phyloP scores from a whole-genome alignment of 2,113 vertebrate species.

The Ailuropoda melanoleuca region DNA sequence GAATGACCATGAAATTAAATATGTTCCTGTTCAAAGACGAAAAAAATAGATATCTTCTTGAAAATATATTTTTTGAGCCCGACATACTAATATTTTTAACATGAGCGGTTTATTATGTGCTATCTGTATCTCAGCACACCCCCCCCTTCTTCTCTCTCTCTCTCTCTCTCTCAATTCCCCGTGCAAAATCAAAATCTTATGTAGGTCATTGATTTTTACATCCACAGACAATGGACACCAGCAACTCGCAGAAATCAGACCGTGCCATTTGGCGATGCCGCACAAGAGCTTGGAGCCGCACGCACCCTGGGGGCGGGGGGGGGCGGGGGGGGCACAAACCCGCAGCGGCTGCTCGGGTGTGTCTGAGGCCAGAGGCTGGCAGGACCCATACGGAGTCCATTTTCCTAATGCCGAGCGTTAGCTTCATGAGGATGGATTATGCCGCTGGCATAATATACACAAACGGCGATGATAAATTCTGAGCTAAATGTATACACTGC shows the following conservation, averaged over 20 bases:
- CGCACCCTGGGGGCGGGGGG: rapidly evolving
- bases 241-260: conserved; percentile 57
- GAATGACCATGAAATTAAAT: conserved; percentile 85
- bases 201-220: conserved; percentile 76
- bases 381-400: conserved; percentile 49
- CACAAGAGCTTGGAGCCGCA: background rate
- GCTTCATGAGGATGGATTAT: conserved; percentile 61
- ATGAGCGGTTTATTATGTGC: conserved; percentile 75
- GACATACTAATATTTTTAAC: conserved; percentile 76
- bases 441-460: conserved; percentile 14
- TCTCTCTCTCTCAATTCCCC: background rate
- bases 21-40: conserved; percentile 80
- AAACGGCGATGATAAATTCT: conserved; percentile 58
- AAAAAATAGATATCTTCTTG: conserved; percentile 76
- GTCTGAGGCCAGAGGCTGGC: conserved; percentile 27
- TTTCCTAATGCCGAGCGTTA: conserved; percentile 47
- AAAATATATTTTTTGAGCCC: conserved; percentile 78
- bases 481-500: conserved; percentile 50
- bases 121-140: background rate
- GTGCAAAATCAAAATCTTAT: conserved; percentile 77
- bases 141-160: background rate
- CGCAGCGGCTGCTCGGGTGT: background rate
- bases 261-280: background rate
- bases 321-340: background rate
- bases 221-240: conserved; percentile 75